A percentile compares a stretch with the other conserved stretches of the same genome.
Conservation (phyloP, 2,888 invertebrate genomes). For the Holacanthella duospinosa region DNA sequence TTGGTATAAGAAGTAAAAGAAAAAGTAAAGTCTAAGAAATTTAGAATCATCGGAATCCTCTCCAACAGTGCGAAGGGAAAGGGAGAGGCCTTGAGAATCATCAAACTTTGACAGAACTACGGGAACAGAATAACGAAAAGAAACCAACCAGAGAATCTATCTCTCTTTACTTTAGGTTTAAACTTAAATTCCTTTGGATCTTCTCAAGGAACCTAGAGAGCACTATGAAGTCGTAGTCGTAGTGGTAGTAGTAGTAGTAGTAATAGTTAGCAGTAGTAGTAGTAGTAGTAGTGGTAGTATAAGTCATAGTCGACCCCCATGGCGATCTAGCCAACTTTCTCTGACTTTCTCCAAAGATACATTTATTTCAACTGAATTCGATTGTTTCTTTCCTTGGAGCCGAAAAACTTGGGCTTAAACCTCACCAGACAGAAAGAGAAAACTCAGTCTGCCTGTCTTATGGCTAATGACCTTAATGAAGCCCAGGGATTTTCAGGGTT, state of each 20-base stretch:
- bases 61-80: background rate
- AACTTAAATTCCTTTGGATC: too few species aligned
- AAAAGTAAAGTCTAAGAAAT: too few species aligned
- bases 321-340: background rate
- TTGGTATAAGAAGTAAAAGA: background rate
- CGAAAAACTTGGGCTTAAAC: too few species aligned
- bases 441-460: slow-evolving; percentile 5
- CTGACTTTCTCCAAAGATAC: too few species aligned
- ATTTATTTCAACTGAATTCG: background rate
- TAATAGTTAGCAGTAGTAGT: background rate
- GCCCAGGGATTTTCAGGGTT: slow-evolving; percentile 9
- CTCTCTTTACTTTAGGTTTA: background rate
- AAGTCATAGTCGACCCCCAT: background rate
- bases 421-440: background rate
- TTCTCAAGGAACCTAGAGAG: too few species aligned
- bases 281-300: background rate
- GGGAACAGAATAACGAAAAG: slow-evolving; percentile 14
- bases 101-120: slow-evolving; percentile 28
- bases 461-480: slow-evolving; percentile 12
- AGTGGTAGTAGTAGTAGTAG: too few species aligned
- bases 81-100: slow-evolving; percentile 5
- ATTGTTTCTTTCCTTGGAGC: slow-evolving; percentile 9
- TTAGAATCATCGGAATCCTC: too few species aligned
- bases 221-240: too few species aligned
- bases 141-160: background rate